These are phyloP conservation scores for Argynnis bischoffii DNA, from an alignment of 2,888 invertebrate species.

Conservation along the genomic window DNA sequence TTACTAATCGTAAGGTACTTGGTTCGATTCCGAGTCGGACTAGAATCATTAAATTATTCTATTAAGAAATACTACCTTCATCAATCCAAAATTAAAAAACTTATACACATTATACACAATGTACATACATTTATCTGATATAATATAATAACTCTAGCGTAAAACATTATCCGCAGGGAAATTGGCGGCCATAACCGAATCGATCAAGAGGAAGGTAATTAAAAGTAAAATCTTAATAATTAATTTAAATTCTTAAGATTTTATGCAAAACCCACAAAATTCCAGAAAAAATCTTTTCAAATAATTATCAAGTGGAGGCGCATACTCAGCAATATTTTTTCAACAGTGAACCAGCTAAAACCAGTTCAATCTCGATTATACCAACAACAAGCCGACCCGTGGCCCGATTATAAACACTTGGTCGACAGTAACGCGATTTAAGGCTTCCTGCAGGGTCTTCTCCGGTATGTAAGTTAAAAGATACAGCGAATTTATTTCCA, in stretches of 20 bases:
- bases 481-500: conserved; percentile 15
- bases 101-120: too few relatives aligned
- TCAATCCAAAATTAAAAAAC: too few relatives aligned
- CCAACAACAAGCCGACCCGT: conserved; percentile 48
- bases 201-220: too few relatives aligned
- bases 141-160: too few relatives aligned
- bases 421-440: conserved; percentile 72
- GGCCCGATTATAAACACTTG: conserved; percentile 68
- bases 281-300: background rate
- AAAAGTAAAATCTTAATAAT: too few relatives aligned
- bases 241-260: background rate
- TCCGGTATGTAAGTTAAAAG: conserved; percentile 37
- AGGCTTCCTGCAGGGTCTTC: conserved; percentile 56
- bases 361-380: conserved; percentile 57
- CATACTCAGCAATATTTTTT: conserved; percentile 33
- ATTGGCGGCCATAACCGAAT: too few relatives aligned
- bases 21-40: too few relatives aligned
- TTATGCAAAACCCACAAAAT: background rate
- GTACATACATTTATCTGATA: too few relatives aligned
- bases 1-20: too few relatives aligned
- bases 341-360: conserved; percentile 34
- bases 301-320: conserved; percentile 14
- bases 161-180: too few relatives aligned
- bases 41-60: too few relatives aligned
- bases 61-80: too few relatives aligned